Evolutionary conservation across 1,140 invertebrate genomes (phyloP), one percentile per base, ranked within the genome.

Genomic region (Drosophila lini): DNA sequence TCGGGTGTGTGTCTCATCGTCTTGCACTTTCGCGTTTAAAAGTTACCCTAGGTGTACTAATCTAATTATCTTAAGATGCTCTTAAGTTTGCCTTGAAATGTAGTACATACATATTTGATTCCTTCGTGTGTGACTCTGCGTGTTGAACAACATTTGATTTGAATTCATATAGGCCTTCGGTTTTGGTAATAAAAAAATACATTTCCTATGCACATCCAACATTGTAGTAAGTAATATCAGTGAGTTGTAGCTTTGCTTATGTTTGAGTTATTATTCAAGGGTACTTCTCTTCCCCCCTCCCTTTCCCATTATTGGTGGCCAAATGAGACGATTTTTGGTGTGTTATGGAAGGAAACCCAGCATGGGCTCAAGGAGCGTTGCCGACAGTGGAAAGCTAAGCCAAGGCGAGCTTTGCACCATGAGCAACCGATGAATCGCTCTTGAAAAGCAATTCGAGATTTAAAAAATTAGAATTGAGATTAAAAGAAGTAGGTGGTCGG

Each of bases 401-500:
- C 11, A 36, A 22, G 1, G 42, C 0, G 9, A 42, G 81, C 83
- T 55, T 61, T 88, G 80, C 34, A 28, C 41, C 53, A 53, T 57
- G 63, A 19, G 76, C 84, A 89, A 89, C 63, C 8, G 13, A 16
- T 25, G 7, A 16, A 32, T 40, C n/a, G 3, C 19, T 8, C 16
- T 36, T 38, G 19, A 22, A n/a, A 15, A 2, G 5, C 11, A 3
- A 16, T 38, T n/a, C 32, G 11, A 28, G 40, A 48, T 25, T 41
- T 47, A 4, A 36, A 36, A 2, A 11, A 10, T 36, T 36, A 8
- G 9, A 32, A 8, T 32, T 32, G 22, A 47, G 45, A 47, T 70
- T 91, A 91, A 74, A 91, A 91, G 63, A 91, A 91, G 55, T 91
- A 91, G 7, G 90, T 91, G 36, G 90, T 91, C 67, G 90, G 90